phyloP scores from a whole-genome alignment of 1,140 invertebrate species.

The Adoxophyes honmai region DNA sequence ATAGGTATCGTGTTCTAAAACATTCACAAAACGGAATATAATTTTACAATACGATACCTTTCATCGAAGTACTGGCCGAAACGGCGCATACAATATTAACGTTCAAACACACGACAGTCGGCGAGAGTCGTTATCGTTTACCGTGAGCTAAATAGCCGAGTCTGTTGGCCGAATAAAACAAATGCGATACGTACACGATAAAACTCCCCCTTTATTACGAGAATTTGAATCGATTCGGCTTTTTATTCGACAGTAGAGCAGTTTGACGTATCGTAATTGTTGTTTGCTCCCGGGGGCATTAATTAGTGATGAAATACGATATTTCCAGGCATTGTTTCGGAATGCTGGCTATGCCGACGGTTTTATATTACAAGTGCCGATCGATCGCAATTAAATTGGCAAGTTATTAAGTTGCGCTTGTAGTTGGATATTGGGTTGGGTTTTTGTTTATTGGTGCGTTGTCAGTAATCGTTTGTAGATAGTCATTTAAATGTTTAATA shows the following conservation, averaged over 20 bases:
- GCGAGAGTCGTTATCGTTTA: background rate
- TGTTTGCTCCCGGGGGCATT: constrained; percentile 57
- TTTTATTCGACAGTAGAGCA: constrained; percentile 40
- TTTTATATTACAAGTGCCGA: constrained; percentile 1
- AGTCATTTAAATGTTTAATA: too few species aligned
- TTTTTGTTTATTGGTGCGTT: too few species aligned
- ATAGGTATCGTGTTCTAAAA: too few species aligned
- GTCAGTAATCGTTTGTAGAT: background rate
- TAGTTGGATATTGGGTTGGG: too few species aligned
- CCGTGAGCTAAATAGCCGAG: background rate
- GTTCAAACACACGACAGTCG: constrained; percentile 5
- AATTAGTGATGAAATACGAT: constrained; percentile 66
- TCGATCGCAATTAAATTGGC: constrained; percentile 3
- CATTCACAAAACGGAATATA: too few species aligned
- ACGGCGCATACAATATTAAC: background rate
- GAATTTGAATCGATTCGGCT: constrained; percentile 43
- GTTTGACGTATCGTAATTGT: constrained; percentile 58
- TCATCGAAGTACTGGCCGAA: too few species aligned
- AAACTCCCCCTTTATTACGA: constrained; percentile 41
- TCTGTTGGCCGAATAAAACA: constrained; percentile 3
- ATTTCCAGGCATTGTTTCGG: constrained; percentile 40
- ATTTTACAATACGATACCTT: too few species aligned
- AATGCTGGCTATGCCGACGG: background rate
- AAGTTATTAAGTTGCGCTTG: background rate
- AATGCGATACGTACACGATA: background rate